phyloP scores from a whole-genome alignment of 2,888 invertebrate species.

The Melanotus villosus region DNA sequence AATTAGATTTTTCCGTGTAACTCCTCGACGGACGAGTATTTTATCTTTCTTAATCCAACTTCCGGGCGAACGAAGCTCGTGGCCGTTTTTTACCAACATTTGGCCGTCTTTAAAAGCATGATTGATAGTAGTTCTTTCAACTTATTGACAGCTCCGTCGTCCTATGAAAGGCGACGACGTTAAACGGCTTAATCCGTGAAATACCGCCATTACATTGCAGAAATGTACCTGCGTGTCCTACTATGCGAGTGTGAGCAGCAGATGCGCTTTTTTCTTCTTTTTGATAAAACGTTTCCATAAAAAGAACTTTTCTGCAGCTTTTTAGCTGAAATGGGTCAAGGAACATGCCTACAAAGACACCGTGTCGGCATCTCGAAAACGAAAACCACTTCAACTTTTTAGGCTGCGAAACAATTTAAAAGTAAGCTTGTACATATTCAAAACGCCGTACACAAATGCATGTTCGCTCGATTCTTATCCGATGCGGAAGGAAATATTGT shows the following conservation, averaged over 20 bases:
- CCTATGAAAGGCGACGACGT: constrained; percentile 34
- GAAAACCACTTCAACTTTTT: too few relatives aligned
- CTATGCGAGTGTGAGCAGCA: too few relatives aligned
- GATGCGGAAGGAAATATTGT: constrained; percentile 9
- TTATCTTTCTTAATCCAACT: constrained; percentile 35
- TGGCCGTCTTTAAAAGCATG: constrained; percentile 49
- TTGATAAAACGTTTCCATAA: too few relatives aligned
- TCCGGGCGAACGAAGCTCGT: constrained; percentile 29
- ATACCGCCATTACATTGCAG: constrained; percentile 18
- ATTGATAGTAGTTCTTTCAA: constrained; percentile 52
- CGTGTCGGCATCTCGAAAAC: too few relatives aligned
- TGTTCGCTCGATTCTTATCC: background rate
- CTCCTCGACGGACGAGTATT: constrained; percentile 23
- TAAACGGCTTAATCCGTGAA: constrained; percentile 33
- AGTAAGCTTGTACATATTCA: background rate
- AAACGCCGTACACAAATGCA: background rate
- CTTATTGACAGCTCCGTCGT: constrained; percentile 50
- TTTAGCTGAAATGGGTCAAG: too few relatives aligned
- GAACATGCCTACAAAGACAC: too few relatives aligned
- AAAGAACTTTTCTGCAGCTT: too few relatives aligned
- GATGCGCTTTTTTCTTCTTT: too few relatives aligned
- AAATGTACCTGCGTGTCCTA: constrained; percentile 5
- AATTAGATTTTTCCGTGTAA: constrained; percentile 16
- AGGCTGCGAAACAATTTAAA: background rate
- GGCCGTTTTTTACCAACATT: constrained; percentile 39